Evolutionary conservation across 2,113 vertebrate genomes (phyloP).

Genomic region (Falcunculus frontatus): DNA sequence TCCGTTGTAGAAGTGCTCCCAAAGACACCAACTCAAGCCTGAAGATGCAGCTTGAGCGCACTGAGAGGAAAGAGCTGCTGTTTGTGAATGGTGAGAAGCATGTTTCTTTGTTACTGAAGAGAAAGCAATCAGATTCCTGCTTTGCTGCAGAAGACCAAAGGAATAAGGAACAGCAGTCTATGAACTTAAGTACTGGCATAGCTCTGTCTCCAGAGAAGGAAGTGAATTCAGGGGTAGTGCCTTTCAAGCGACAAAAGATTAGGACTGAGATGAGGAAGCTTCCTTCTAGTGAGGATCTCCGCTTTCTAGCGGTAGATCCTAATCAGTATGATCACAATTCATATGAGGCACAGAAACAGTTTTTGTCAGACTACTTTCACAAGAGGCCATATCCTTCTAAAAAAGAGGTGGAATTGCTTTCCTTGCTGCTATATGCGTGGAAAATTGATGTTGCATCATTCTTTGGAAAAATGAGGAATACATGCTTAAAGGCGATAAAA

Average conservation of each 20-base stretch:
- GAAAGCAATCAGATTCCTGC: slow-evolving; percentile 59
- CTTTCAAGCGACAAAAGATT: slow-evolving; percentile 75
- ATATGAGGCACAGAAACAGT: slow-evolving; percentile 82
- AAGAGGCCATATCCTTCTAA: slow-evolving; percentile 84
- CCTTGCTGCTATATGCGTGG: slow-evolving; percentile 75
- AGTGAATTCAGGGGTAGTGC: slow-evolving; percentile 31
- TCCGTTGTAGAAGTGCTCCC: slow-evolving; percentile 88
- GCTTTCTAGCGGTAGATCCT: slow-evolving; percentile 81
- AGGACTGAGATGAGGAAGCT: slow-evolving; percentile 57
- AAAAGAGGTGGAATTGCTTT: slow-evolving; percentile 83
- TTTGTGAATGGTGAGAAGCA: slow-evolving; percentile 61
- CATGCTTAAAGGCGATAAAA: slow-evolving; percentile 86
- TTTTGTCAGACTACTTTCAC: slow-evolving; percentile 90
- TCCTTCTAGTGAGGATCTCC: slow-evolving; percentile 26
- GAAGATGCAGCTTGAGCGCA: slow-evolving; percentile 40
- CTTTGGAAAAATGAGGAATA: slow-evolving; percentile 83
- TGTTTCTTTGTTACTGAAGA: slow-evolving; percentile 43
- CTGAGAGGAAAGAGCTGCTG: slow-evolving; percentile 53
- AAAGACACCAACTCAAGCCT: slow-evolving; percentile 74
- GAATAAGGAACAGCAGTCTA: slow-evolving; percentile 26
- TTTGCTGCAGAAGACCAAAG: slow-evolving; percentile 41
- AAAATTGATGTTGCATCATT: slow-evolving; percentile 84
- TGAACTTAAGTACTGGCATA: neutral
- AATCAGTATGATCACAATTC: slow-evolving; percentile 64
- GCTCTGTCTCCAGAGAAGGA: slow-evolving; percentile 8